phyloP scores from a whole-genome alignment of 2,888 invertebrate species.

The Cheiracanthium punctorium region DNA sequence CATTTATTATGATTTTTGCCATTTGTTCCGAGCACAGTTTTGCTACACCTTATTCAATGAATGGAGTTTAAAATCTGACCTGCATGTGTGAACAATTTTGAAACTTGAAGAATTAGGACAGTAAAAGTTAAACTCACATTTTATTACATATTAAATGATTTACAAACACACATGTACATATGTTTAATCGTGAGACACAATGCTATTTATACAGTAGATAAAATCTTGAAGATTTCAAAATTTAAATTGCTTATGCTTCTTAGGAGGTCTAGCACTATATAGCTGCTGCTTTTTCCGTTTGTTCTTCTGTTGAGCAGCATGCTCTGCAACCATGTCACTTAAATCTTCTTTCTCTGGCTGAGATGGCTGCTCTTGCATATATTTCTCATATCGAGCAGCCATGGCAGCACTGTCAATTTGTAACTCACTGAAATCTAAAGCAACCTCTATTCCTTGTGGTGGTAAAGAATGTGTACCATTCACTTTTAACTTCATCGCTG shows the following conservation, averaged over 20 bases:
- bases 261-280: slow-evolving; percentile 89
- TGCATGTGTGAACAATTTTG: too few relatives aligned
- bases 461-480: slow-evolving; percentile 48
- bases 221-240: slow-evolving; percentile 80
- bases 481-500: slow-evolving; percentile 51
- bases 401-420: slow-evolving; percentile 97
- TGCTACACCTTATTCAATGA: too few relatives aligned
- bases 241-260: slow-evolving; percentile 99
- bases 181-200: too few relatives aligned
- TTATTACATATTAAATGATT: too few relatives aligned
- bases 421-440: slow-evolving; percentile 96
- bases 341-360: slow-evolving; percentile 94
- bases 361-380: slow-evolving; percentile 93
- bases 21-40: too few relatives aligned
- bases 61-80: too few relatives aligned
- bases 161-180: too few relatives aligned
- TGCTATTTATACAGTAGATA: neutral
- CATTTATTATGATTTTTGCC: too few relatives aligned
- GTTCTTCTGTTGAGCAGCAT: slow-evolving; percentile 96
- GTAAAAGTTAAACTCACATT: too few relatives aligned
- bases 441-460: slow-evolving; percentile 86
- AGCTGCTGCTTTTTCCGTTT: slow-evolving; percentile 91
- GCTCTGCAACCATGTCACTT: slow-evolving; percentile 98
- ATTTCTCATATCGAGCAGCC: slow-evolving; percentile 96
- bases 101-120: too few relatives aligned